Evolutionary conservation across 2,113 vertebrate species (phyloP).

Genomic region (Symphodus melops): DNA sequence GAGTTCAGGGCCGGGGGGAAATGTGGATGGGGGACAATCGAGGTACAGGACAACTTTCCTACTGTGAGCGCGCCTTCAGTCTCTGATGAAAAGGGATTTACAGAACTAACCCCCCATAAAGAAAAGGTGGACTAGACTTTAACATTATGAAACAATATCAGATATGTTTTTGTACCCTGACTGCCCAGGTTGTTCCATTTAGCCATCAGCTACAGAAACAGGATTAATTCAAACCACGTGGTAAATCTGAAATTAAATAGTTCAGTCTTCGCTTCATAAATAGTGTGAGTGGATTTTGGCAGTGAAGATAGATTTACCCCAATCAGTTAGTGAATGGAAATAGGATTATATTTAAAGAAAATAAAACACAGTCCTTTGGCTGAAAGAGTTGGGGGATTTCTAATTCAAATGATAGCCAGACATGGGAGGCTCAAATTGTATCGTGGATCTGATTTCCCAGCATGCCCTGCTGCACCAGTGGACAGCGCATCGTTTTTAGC

Average conservation of each 20-base stretch:
- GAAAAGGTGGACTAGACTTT: neutral
- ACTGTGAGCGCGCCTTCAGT: neutral
- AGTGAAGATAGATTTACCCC: constrained; percentile 11
- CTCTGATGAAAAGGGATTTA: constrained; percentile 13
- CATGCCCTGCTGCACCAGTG: constrained; percentile 31
- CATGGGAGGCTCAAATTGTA: neutral
- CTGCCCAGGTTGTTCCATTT: constrained; percentile 11
- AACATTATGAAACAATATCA: constrained; percentile 16
- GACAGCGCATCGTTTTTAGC: constrained; percentile 35
- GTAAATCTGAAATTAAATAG: constrained; percentile 11
- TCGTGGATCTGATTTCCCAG: constrained; percentile 36
- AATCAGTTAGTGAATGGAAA: constrained; percentile 51
- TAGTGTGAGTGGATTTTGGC: constrained; percentile 39
- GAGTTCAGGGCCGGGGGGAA: too few species aligned
- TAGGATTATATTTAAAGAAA: constrained; percentile 35
- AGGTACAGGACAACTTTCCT: too few species aligned
- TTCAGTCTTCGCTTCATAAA: neutral
- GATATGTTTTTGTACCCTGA: constrained; percentile 33
- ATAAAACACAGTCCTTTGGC: neutral
- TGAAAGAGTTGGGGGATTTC: constrained; percentile 6
- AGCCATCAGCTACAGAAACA: constrained; percentile 14
- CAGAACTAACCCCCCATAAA: neutral
- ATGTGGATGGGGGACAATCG: too few species aligned
- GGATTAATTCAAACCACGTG: constrained; percentile 54
- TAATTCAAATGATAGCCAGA: constrained; percentile 9